These are phyloP conservation scores for Bombus terrestris DNA, from an alignment of 1,140 invertebrate species.

Conservation along the genomic window DNA sequence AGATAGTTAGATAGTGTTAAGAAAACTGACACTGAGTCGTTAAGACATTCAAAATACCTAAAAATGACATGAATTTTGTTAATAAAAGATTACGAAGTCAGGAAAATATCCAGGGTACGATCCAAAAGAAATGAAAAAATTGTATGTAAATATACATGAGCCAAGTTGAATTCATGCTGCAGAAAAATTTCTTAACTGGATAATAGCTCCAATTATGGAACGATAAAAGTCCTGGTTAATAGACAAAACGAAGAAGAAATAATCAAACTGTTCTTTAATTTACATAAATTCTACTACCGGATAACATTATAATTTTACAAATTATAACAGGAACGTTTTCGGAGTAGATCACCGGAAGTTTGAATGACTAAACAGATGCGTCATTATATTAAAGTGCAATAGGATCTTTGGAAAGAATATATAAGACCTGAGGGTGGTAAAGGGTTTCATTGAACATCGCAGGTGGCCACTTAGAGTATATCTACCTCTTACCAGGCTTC, in stretches of 20 bases:
- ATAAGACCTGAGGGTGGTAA: not conserved
- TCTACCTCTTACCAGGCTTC: not conserved
- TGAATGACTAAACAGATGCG: not conserved
- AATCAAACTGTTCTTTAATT: not conserved
- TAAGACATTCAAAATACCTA: not conserved
- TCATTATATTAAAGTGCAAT: not conserved
- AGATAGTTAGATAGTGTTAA: too few species aligned
- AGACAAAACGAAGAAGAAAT: not conserved
- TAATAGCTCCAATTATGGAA: not conserved
- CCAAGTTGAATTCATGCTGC: not conserved
- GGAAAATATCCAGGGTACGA: not conserved
- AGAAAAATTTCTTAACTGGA: not conserved
- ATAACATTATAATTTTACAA: not conserved
- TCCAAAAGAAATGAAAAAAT: not conserved
- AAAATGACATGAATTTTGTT: not conserved
- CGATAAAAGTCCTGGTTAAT: not conserved
- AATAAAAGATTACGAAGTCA: not conserved
- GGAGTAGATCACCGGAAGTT: not conserved
- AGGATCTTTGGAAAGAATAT: not conserved
- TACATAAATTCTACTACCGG: not conserved
- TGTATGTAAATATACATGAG: not conserved
- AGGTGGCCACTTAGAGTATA: constrained; percentile 36
- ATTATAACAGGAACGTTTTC: not conserved
- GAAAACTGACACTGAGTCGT: not conserved
- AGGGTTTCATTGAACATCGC: constrained; percentile 49